A percentile compares a stretch with the other conserved stretches of the same genome.
These are phyloP conservation scores for Varroa destructor DNA, from an alignment of 1,140 invertebrate genomes.

Conservation along the genomic window DNA sequence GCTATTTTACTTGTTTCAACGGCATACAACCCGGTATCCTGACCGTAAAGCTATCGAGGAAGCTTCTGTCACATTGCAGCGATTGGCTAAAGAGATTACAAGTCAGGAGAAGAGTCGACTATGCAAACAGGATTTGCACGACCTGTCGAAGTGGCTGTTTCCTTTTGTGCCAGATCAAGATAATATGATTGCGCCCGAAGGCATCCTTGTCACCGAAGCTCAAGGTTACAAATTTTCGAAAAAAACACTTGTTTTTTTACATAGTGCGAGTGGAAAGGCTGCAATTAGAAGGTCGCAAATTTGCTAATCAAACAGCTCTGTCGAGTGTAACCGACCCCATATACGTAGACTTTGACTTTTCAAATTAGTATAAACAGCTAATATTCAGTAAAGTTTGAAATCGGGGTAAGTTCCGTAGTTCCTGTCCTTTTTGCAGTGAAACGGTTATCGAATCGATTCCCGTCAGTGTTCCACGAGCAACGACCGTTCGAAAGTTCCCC, in stretches of 20 bases:
- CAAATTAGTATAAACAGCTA: no score
- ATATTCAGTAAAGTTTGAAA: no score
- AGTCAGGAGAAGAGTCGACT: slow-evolving; percentile 16
- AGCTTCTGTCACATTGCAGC: slow-evolving; percentile 28
- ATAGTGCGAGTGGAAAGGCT: no score
- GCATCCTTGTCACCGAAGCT: neutral
- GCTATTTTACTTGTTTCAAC: slow-evolving; percentile 33
- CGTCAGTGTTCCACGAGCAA: neutral
- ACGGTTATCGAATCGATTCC: slow-evolving; percentile 6
- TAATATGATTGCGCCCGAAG: slow-evolving; percentile 10
- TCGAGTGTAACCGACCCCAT: no score
- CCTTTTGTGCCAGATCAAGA: slow-evolving; percentile 23
- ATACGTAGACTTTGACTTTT: no score
- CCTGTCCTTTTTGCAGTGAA: neutral
- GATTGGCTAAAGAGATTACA: slow-evolving; percentile 31
- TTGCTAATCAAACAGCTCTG: no score
- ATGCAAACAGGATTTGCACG: slow-evolving; percentile 3
- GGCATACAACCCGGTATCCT: slow-evolving; percentile 36
- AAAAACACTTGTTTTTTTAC: no score
- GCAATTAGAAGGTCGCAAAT: no score
- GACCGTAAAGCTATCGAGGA: slow-evolving; percentile 31
- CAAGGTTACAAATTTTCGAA: neutral
- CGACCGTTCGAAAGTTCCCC: neutral
- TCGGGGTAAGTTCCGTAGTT: no score
- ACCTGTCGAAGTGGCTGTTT: slow-evolving; percentile 20